Evolutionary conservation across 2,113 vertebrate genomes (phyloP).

Genomic region (Pungitius pungitius): DNA sequence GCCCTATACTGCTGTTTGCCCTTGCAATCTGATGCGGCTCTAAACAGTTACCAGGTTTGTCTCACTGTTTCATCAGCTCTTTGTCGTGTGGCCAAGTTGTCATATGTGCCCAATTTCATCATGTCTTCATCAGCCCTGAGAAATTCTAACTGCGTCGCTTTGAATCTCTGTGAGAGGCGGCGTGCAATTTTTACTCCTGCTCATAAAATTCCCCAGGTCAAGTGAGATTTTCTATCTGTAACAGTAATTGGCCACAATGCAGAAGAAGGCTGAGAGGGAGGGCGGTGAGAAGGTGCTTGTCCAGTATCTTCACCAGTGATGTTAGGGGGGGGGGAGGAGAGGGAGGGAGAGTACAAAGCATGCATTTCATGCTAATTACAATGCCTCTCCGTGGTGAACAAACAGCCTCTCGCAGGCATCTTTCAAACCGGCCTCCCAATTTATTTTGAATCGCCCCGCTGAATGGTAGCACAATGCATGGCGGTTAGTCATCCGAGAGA

Average conservation of each 20-base stretch:
- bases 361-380: conserved; percentile 68
- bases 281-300: conserved; percentile 55
- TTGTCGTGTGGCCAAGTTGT: conserved; percentile 78
- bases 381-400: conserved; percentile 57
- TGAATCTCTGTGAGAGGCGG: conserved; percentile 55
- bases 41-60: conserved; percentile 75
- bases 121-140: conserved; percentile 76
- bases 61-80: conserved; percentile 78
- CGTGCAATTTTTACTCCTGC: conserved; percentile 49
- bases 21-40: conserved; percentile 60
- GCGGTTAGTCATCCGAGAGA: conserved; percentile 59
- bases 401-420: conserved; percentile 58
- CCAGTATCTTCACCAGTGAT: conserved; percentile 60
- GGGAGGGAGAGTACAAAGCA: conserved; percentile 55
- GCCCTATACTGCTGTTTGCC: conserved; percentile 56
- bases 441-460: conserved; percentile 57
- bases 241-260: conserved; percentile 71
- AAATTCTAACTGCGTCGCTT: conserved; percentile 65
- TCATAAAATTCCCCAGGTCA: conserved; percentile 67
- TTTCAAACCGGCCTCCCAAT: conserved; percentile 60
- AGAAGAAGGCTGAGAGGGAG: conserved; percentile 50
- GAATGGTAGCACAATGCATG: conserved; percentile 52
- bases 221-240: conserved; percentile 71
- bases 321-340: conserved; percentile 30
- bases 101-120: conserved; percentile 78